Evolutionary conservation across 1,140 invertebrate species (phyloP).

Genomic region (Macrocentrus cingulum): DNA sequence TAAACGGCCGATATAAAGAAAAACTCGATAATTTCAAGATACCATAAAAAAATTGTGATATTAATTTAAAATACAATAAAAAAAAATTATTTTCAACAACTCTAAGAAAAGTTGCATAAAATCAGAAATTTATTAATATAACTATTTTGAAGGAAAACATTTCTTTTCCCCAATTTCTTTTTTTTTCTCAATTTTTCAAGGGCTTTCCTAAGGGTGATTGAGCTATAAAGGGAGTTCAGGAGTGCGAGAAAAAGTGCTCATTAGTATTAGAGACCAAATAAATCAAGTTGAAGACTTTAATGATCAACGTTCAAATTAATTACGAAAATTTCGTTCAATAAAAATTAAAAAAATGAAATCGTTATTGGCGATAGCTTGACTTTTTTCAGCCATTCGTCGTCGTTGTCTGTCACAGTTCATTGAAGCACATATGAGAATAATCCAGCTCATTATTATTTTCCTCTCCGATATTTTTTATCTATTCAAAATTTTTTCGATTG

Average conservation of each 20-base stretch:
- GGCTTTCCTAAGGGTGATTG: no score
- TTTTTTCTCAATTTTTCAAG: no score
- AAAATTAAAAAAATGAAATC: background rate
- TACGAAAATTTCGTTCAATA: background rate
- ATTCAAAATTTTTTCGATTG: background rate
- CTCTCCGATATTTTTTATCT: background rate
- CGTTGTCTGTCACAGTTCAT: conserved; percentile 8
- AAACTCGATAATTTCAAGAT: no score
- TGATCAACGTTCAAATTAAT: conserved; percentile 25
- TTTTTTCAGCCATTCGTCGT: background rate
- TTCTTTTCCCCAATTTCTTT: no score
- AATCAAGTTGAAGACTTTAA: conserved; percentile 40
- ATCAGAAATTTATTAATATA: no score
- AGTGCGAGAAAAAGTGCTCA: conserved; percentile 3
- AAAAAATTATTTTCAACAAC: no score
- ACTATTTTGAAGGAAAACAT: no score
- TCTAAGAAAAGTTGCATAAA: no score
- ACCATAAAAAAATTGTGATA: no score
- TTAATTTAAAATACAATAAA: no score
- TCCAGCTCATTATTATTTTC: background rate
- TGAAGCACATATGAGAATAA: conserved; percentile 2
- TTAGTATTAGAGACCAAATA: background rate
- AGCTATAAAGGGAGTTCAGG: no score
- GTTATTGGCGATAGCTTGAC: background rate
- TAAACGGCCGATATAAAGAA: no score